phyloP scores from a whole-genome alignment of 1,140 invertebrate genomes.

The Limonius californicus region DNA sequence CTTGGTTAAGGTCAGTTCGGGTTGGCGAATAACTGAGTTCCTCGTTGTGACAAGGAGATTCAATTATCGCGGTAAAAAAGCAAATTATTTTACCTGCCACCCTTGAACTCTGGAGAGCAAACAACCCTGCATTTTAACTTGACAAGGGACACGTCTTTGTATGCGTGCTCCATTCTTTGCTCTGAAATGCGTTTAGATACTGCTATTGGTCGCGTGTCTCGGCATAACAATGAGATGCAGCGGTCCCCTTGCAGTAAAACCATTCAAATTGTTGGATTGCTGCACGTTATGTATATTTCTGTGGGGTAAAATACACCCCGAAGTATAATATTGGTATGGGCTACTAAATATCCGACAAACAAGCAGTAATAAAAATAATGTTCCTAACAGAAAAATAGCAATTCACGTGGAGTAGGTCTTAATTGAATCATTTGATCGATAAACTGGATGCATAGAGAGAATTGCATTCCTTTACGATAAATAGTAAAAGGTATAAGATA shows the following conservation, averaged over 20 bases:
- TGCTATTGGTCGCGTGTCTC: conserved; percentile 1
- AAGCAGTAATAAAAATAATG: neutral
- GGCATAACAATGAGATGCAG: conserved; percentile 7
- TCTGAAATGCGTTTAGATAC: conserved; percentile 9
- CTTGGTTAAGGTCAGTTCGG: too few relatives aligned
- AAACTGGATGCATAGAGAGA: too few relatives aligned
- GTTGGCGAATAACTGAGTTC: too few relatives aligned
- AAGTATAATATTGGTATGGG: neutral
- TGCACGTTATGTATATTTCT: neutral
- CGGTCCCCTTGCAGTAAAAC: neutral
- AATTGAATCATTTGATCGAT: too few relatives aligned
- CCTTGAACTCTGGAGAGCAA: neutral
- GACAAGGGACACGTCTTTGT: conserved; percentile 6
- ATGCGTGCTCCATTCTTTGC: conserved; percentile 6
- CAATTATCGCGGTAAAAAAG: neutral
- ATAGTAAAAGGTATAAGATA: too few relatives aligned
- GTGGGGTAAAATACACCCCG: neutral
- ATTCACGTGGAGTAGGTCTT: too few relatives aligned
- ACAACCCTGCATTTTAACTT: neutral
- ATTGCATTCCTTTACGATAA: too few relatives aligned
- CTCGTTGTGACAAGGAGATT: too few relatives aligned
- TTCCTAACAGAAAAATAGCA: too few relatives aligned
- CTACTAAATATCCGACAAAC: too few relatives aligned
- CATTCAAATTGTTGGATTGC: neutral
- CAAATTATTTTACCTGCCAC: neutral